Evolutionary conservation across 2,888 invertebrate species (phyloP).

Genomic region (Eupithecia insigniata): DNA sequence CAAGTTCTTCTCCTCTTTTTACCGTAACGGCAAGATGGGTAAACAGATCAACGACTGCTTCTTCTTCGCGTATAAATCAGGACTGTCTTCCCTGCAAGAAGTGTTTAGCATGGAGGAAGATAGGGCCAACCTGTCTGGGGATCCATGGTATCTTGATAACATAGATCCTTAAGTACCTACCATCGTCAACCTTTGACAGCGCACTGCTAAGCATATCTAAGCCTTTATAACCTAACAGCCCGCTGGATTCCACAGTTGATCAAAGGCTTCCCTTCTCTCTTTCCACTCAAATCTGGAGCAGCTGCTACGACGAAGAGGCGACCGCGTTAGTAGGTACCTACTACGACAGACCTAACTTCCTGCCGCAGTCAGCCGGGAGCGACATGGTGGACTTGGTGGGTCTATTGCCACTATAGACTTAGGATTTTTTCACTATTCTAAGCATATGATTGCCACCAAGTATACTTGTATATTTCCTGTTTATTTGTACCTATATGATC

Average conservation of each 20-base stretch:
- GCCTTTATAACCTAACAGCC: no score
- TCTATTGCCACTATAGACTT: no score
- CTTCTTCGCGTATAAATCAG: conserved; percentile 97
- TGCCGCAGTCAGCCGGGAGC: conserved; percentile 93
- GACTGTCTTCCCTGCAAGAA: conserved; percentile 90
- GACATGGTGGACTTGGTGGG: conserved; percentile 95
- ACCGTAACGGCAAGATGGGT: conserved; percentile 84
- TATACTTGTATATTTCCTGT: no score
- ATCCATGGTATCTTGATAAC: conserved; percentile 83
- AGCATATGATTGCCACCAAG: no score
- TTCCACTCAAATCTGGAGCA: conserved; percentile 87
- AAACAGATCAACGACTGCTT: conserved; percentile 89
- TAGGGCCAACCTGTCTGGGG: conserved; percentile 86
- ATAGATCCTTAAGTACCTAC: not conserved
- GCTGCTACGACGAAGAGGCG: conserved; percentile 93
- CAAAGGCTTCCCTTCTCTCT: no score
- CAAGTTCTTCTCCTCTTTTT: conserved; percentile 91
- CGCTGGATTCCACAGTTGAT: no score
- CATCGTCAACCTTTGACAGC: no score
- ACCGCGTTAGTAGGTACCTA: conserved; percentile 90
- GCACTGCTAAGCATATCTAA: no score
- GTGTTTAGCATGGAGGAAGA: conserved; percentile 90
- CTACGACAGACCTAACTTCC: conserved; percentile 94
- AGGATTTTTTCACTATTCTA: no score
- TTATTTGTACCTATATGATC: no score